Base-by-base conservation (phyloP, 2,113 vertebrate species). In the Xiphophorus maculatus region DNA sequence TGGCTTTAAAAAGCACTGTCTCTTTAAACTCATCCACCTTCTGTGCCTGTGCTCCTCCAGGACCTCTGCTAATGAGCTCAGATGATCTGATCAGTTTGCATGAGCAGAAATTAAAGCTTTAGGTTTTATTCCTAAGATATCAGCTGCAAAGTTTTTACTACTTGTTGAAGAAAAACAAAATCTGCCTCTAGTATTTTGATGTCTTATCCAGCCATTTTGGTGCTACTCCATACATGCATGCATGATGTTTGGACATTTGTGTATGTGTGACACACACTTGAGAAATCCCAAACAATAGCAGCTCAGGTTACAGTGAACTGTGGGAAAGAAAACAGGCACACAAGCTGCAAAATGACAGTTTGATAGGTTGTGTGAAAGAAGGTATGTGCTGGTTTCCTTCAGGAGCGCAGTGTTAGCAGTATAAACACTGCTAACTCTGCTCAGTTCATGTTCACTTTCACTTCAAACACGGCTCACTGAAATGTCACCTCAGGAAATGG, bases 341-440 rank as follows among this genome's bases (percentile, higher is more conserved):
- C 30, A 51, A 48, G 32, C 61, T 66, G 64, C 48, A 69, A 51
- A 58, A 48, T 2, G 64, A 44, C 54, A 10, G 17, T 58, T 74
- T 64, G 44, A 64, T 35, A 60, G 15, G 12, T 14, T 69, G 75
- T 76, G 62, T 61, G 74, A 33, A 42, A 73, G 30, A 30, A 30
- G 30, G 70, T 69, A 35, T 69, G 40, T 42, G 72, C 15, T 25
- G 63, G 76, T 65, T 76, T 73, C 64, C 60, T 79, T 66, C 29
- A 82, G 65, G 66, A 82, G 65, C 73, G 63, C 48, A 17, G 12
- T 78, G 86, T 86, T 86, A 73, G n/a, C 63, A 77, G 44, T 75
- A 51, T 77, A 64, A 88, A 86, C 84, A 88, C 12, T 27, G 8
- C 58, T 8, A 29, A 42, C 33, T 71, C n/a, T 1, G 67, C 63